phyloP scores from a whole-genome alignment of 2,797 vertebrate species.

The Triplophysa bombifrons region DNA sequence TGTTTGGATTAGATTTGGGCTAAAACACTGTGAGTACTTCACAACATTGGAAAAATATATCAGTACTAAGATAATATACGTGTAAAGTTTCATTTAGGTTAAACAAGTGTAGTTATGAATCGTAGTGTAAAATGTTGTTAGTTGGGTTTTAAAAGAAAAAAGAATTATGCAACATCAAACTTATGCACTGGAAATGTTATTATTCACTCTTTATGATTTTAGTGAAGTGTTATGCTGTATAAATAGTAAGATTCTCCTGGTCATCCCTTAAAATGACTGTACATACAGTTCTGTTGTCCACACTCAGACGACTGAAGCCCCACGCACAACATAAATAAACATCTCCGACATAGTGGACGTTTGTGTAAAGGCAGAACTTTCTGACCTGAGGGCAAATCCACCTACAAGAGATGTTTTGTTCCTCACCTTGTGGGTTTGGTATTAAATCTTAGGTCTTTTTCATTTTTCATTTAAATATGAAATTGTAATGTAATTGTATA shows the following conservation, averaged over 20 bases:
- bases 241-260: neutral
- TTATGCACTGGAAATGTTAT: neutral
- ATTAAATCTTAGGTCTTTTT: neutral
- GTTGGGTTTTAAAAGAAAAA: too few species aligned
- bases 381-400: constrained; percentile 19
- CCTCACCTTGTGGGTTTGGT: constrained; percentile 8
- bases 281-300: constrained; percentile 30
- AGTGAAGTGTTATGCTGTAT: neutral
- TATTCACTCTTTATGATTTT: neutral
- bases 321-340: constrained; percentile 59
- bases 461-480: too few species aligned
- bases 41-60: neutral
- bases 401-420: constrained; percentile 47
- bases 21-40: neutral
- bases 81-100: neutral
- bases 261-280: constrained; percentile 22
- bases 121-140: too few species aligned
- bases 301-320: constrained; percentile 27
- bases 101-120: too few species aligned
- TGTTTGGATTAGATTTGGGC: neutral
- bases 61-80: neutral
- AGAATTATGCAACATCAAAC: too few species aligned
- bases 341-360: constrained; percentile 51
- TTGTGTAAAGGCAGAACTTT: constrained; percentile 50
- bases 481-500: too few species aligned